phyloP scores from a whole-genome alignment of 2,113 vertebrate species.

The Apistogramma diplotaenia region DNA sequence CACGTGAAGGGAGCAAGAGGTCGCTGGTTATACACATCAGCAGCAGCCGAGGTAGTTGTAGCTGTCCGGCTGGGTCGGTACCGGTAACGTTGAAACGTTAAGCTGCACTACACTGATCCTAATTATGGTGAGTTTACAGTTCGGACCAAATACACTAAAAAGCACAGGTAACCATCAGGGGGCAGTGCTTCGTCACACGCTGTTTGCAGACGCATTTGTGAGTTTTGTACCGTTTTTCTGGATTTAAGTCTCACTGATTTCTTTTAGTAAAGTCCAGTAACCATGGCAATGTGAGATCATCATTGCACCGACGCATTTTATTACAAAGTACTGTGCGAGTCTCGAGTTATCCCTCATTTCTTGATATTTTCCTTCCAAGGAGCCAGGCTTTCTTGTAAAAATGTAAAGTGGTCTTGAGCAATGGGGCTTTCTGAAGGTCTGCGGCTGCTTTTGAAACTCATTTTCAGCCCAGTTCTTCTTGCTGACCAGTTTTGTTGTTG shows the following conservation, averaged over 20 bases:
- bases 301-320: neutral
- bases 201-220: neutral
- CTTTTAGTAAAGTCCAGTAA: neutral
- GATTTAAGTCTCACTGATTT: neutral
- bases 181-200: neutral
- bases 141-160: neutral
- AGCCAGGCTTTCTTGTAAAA: neutral
- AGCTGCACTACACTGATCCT: neutral
- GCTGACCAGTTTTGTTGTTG: neutral
- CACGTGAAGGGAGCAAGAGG: neutral
- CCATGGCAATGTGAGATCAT: conserved; percentile 33
- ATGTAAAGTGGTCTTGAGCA: neutral
- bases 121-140: conserved; percentile 23
- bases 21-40: neutral
- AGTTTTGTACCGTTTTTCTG: neutral
- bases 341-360: neutral
- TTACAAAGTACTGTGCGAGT: neutral
- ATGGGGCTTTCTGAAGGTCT: neutral
- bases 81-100: neutral
- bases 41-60: neutral
- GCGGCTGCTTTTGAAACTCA: neutral
- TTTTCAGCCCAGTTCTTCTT: neutral
- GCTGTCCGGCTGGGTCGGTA: neutral
- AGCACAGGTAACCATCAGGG: neutral
- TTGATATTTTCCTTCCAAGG: neutral